Conservation (phyloP, 53 echinoderm and acorn worm genomes). For the Pentamera pediparva region DNA sequence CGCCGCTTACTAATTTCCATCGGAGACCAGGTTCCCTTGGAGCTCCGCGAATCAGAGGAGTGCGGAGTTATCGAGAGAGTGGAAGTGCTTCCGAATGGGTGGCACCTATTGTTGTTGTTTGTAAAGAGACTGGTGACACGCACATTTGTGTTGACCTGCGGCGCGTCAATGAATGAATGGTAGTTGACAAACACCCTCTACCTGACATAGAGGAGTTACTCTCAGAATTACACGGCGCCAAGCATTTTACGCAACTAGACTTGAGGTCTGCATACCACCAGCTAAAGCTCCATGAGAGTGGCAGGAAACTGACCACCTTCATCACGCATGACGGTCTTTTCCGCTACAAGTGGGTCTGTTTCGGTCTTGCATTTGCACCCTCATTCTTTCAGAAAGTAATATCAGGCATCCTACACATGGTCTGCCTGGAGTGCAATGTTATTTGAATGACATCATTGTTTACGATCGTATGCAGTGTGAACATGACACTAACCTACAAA, state of each 20-base stretch:
- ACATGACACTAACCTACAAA: background rate
- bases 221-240: constrained; percentile 35
- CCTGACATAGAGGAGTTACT: constrained; percentile 57
- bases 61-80: constrained; percentile 45
- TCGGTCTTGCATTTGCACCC: background rate
- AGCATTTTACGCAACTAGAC: constrained; percentile 46
- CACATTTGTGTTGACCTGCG: constrained; percentile 58
- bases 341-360: background rate
- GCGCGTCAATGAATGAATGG: constrained; percentile 54
- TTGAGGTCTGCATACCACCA: constrained; percentile 60
- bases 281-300: constrained; percentile 37
- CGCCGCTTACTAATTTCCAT: no score
- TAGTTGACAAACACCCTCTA: constrained; percentile 46
- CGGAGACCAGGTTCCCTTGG: constrained; percentile 36
- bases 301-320: no score
- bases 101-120: constrained; percentile 46
- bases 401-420: background rate
- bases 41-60: constrained; percentile 45
- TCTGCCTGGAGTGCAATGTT: background rate
- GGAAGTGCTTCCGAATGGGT: constrained; percentile 52
- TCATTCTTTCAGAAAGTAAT: background rate
- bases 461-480: background rate
- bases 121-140: constrained; percentile 32
- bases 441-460: background rate
- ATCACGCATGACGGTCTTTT: no score